Evolutionary conservation across 2,113 vertebrate species (phyloP), one percentile per base, ranked within the genome.

Genomic region (Naja naja): DNA sequence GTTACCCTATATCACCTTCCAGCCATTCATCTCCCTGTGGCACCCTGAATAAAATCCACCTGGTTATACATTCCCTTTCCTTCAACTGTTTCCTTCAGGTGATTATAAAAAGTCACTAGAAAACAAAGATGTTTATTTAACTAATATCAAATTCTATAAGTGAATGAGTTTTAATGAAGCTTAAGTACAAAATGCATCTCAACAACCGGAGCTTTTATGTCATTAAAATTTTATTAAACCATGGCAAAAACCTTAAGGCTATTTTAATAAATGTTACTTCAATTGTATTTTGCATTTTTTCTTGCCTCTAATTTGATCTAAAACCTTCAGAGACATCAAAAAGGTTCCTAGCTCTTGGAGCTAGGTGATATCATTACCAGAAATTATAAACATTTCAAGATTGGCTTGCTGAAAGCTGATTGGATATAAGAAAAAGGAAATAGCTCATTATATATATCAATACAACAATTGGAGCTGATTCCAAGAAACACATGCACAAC

Each of bases 21-120:
- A 98, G 96, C 94, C 95, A 92, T 97, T 58, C 64, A 92, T 95
- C 14, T 58, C 94, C 96, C 12, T 95, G 95, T 96, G 97, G 97
- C 97, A 95, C 96, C 95, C 96, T 94, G 96, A 97, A 98, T 98
- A 97, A 98, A 98, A 97, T 94, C 97, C 97, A 97, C 97, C 97
- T 98, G 97, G 97, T 95, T 97, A 97, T 94, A 94, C 93, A 96
- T 90, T 74, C 91, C 95, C 91, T 87, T 58, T 95, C 95, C 91
- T 95, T 94, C 52, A 89, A 97, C 97, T 97, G 97, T 97, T 97
- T 94, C 94, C 95, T 97, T 95, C 96, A 97, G 96, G 97, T 97
- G 94, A 93, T 96, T 97, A 97, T 97, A 97, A 97, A 98, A 97
- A 94, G 91, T 96, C 97, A 96, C 94, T 93, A 95, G 96, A 98